A percentile compares a stretch with the other conserved stretches of the same genome.
These are phyloP conservation scores for Leptinotarsa juncta DNA, from an alignment of 2,888 invertebrate genomes.

Conservation along the genomic window DNA sequence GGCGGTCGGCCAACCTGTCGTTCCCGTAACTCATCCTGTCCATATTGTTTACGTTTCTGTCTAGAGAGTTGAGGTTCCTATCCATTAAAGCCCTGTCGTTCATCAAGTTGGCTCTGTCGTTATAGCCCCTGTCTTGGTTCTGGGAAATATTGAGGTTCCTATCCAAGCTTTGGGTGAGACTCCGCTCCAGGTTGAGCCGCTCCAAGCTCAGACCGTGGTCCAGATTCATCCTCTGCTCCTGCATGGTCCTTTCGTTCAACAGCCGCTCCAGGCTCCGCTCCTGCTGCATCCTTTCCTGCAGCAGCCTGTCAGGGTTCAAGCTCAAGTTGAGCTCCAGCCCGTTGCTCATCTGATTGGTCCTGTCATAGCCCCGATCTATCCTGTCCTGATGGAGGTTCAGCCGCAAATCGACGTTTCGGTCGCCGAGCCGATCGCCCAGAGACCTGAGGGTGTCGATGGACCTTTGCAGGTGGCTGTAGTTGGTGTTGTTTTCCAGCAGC, in stretches of 20 bases:
- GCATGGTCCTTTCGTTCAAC: conserved; percentile 58
- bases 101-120: conserved; percentile 39
- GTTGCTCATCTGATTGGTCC: conserved; percentile 54
- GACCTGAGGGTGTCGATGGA: conserved; percentile 64
- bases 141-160: conserved; percentile 48
- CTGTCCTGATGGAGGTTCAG: conserved; percentile 61
- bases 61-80: conserved; percentile 56
- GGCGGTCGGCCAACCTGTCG: conserved; percentile 45
- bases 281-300: conserved; percentile 60
- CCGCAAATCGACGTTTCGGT: conserved; percentile 63
- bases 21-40: conserved; percentile 39
- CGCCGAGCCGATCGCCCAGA: conserved; percentile 64
- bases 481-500: conserved; percentile 61
- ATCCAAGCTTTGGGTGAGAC: conserved; percentile 57
- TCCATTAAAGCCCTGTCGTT: conserved; percentile 57
- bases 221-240: conserved; percentile 55
- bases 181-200: conserved; percentile 59
- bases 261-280: conserved; percentile 60
- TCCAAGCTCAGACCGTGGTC: conserved; percentile 60
- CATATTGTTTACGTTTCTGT: conserved; percentile 51
- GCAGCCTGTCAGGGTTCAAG: conserved; percentile 57
- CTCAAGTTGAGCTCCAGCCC: conserved; percentile 62
- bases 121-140: conserved; percentile 46
- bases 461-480: conserved; percentile 63
- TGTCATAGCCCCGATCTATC: conserved; percentile 49